Evolutionary conservation across 2,113 vertebrate species (phyloP).

Genomic region (Phoenicopterus ruber): DNA sequence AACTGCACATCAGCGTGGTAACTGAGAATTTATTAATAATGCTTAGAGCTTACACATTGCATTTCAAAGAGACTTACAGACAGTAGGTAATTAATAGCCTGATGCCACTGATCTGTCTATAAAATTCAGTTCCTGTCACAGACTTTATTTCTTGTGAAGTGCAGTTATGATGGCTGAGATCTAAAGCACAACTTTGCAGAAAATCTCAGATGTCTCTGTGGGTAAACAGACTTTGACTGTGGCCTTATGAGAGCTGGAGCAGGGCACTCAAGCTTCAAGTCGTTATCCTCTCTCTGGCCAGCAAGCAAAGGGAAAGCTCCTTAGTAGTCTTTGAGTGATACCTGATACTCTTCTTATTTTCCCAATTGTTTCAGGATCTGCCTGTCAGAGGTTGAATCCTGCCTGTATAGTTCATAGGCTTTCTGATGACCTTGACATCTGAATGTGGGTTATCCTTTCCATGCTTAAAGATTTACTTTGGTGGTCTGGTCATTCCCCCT

Average conservation of each 20-base stretch:
- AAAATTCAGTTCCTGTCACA: background rate
- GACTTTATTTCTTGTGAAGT: background rate
- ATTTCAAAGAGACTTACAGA: slow-evolving; percentile 41
- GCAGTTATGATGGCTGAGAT: background rate
- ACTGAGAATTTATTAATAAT: slow-evolving; percentile 47
- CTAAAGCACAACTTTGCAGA: background rate
- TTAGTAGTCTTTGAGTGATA: background rate
- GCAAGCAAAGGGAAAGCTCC: background rate
- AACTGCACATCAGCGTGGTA: slow-evolving; percentile 29
- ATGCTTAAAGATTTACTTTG: background rate
- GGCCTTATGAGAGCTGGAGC: background rate
- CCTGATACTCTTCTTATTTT: background rate
- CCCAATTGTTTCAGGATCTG: background rate
- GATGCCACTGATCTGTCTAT: background rate
- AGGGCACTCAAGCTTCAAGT: background rate
- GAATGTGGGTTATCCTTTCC: background rate
- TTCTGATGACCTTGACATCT: background rate
- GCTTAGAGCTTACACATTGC: slow-evolving; percentile 3
- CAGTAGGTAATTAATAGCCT: slow-evolving; percentile 8
- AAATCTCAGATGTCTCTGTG: background rate
- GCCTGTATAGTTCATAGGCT: background rate
- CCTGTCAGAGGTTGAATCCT: background rate
- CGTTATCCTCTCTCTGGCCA: background rate
- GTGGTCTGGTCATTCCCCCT: background rate
- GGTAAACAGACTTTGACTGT: background rate